Percentiles rank a stretch among this genome's conserved stretches.
phyloP scores from a whole-genome alignment of 1,140 invertebrate species.

The Thaumetopoea pityocampa region DNA sequence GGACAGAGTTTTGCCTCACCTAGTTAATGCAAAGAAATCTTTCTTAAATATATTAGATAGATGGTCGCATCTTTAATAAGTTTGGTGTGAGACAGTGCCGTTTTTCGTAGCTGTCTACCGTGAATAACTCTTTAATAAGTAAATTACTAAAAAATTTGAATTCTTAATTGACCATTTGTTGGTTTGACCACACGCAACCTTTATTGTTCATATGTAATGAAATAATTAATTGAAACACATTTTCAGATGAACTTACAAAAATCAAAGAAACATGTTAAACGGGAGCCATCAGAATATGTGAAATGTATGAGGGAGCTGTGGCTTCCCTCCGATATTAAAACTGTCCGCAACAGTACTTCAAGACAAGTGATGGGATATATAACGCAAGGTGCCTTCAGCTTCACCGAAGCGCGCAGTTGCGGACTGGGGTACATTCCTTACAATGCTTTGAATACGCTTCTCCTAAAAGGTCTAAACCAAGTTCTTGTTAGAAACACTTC shows the following conservation, averaged over 20 bases:
- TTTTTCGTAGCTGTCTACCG: too few species aligned
- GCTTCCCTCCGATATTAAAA: conserved; percentile 77
- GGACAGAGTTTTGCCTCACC: too few species aligned
- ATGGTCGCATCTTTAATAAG: too few species aligned
- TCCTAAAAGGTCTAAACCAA: conserved; percentile 40
- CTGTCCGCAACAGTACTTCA: conserved; percentile 78
- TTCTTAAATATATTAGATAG: too few species aligned
- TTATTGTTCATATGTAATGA: too few species aligned
- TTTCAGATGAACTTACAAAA: conserved; percentile 19
- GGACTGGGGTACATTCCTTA: conserved; percentile 83
- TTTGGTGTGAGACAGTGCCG: too few species aligned
- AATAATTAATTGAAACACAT: too few species aligned
- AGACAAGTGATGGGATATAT: conserved; percentile 86
- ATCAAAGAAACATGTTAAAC: conserved; percentile 16
- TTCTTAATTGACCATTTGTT: too few species aligned
- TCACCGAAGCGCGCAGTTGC: conserved; percentile 78
- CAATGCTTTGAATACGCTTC: conserved; percentile 73
- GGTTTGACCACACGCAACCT: too few species aligned
- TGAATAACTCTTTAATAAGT: too few species aligned
- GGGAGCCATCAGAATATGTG: conserved; percentile 71
- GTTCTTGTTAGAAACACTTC: conserved; percentile 52
- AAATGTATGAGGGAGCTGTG: conserved; percentile 81
- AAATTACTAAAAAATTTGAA: too few species aligned
- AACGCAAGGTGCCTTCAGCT: conserved; percentile 82
- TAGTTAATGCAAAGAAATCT: too few species aligned